Evolutionary conservation across 1,140 invertebrate genomes (phyloP).

Genomic region (Trachymyrmex septentrionalis): DNA sequence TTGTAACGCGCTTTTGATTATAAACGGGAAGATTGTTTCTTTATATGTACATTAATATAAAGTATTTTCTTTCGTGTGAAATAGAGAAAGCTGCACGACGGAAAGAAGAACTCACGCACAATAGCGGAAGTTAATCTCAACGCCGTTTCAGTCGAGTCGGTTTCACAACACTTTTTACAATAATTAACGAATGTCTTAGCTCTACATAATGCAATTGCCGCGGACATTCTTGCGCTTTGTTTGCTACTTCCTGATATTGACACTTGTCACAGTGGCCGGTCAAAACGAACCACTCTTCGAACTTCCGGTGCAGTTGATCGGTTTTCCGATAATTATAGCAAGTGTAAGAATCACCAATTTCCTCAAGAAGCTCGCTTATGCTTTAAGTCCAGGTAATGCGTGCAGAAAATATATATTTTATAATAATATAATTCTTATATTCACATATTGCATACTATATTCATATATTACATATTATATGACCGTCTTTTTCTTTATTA

Average conservation of each 20-base stretch:
- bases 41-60: background rate
- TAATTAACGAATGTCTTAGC: slow-evolving; percentile 45
- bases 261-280: slow-evolving; percentile 68
- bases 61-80: slow-evolving; percentile 21
- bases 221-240: slow-evolving; percentile 66
- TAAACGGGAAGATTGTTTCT: background rate
- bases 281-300: slow-evolving; percentile 90
- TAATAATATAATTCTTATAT: background rate
- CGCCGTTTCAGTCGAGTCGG: background rate
- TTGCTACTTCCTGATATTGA: slow-evolving; percentile 79
- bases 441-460: background rate
- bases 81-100: slow-evolving; percentile 16
- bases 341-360: slow-evolving; percentile 94
- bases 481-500: background rate
- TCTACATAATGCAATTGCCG: slow-evolving; percentile 75
- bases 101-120: background rate
- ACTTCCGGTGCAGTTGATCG: slow-evolving; percentile 92
- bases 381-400: slow-evolving; percentile 93
- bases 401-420: slow-evolving; percentile 51
- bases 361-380: slow-evolving; percentile 93
- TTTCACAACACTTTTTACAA: slow-evolving; percentile 14
- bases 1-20: background rate
- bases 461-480: background rate
- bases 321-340: slow-evolving; percentile 93
- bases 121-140: slow-evolving; percentile 10